phyloP scores from a whole-genome alignment of 2,797 vertebrate genomes.

The Channa striata region DNA sequence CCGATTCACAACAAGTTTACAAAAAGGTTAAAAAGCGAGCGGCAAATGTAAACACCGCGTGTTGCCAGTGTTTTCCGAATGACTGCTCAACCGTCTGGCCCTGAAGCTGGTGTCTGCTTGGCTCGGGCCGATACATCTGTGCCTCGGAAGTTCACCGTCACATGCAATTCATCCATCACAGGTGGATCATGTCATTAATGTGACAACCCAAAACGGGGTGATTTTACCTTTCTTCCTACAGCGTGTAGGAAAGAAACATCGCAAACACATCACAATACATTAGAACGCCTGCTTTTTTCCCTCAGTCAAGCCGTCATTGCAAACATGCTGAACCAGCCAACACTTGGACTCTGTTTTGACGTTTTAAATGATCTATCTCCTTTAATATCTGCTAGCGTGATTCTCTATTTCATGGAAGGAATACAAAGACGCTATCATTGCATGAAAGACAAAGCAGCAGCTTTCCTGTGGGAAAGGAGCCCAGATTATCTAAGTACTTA shows the following conservation, averaged over 20 bases:
- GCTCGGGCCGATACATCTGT: constrained; percentile 73
- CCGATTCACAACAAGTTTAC: constrained; percentile 42
- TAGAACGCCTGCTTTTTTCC: constrained; percentile 42
- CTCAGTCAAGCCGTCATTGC: too few species aligned
- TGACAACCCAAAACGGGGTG: constrained; percentile 72
- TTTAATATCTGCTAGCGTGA: constrained; percentile 40
- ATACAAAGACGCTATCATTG: constrained; percentile 16
- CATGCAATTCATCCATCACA: constrained; percentile 67
- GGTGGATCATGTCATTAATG: constrained; percentile 71
- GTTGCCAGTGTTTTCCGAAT: constrained; percentile 74
- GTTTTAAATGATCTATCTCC: constrained; percentile 38
- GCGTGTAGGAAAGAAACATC: constrained; percentile 49
- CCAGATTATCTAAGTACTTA: constrained; percentile 40
- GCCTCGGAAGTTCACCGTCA: constrained; percentile 79
- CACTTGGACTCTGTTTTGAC: constrained; percentile 31
- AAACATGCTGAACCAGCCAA: constrained; percentile 22
- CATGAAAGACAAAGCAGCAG: constrained; percentile 12
- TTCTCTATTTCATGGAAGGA: constrained; percentile 43
- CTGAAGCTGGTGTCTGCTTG: constrained; percentile 56
- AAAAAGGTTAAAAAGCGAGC: constrained; percentile 70
- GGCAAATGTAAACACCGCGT: constrained; percentile 66
- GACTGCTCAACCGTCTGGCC: constrained; percentile 76
- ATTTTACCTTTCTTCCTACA: constrained; percentile 52
- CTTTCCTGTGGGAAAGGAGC: constrained; percentile 53
- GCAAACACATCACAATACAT: constrained; percentile 45